Base-by-base conservation (phyloP, 2,113 vertebrate genomes). In the Pitta sordida region DNA sequence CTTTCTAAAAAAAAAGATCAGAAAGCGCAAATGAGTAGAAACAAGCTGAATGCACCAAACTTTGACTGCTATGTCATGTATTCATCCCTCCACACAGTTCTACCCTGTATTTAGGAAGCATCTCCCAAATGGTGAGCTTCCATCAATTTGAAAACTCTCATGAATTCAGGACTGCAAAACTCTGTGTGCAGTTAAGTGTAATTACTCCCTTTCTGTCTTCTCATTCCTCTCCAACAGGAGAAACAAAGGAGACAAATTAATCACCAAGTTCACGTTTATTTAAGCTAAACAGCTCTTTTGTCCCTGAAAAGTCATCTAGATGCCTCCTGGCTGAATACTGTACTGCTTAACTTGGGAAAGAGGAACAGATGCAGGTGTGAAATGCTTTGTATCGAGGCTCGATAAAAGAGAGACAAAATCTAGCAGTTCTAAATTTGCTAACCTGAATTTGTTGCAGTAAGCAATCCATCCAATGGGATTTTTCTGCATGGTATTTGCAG, bases 241-340 rank as follows among this genome's bases (percentile, higher is more conserved):
- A 63, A 94, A 90, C 34, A 81, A 83, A 88, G 53, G 27, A 81
- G 68, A 71, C 52, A 81, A 91, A 91, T 81, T 90, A 93, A 91
- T 83, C 76, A 90, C 64, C 46, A 92, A 87, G 74, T 80, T 93
- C 58, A 53, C 82, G 53, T 85, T 91, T 80, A 62, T 91, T 94
- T 83, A 62, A 83, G 43, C 10, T 82, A 63, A 90, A 76, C 37
- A 77, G 41, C 36, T 80, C 67, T 69, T 94, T 91, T 87, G 62
- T 90, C n/a, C 49, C 52, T 76, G 59, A 75, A 62, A 22, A 91
- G 43, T 83, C 70, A 79, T 75, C 78, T 79, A n/a, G 36, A 80
- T 88, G 90, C 36, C 48, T 89, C 48, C 71, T 86, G 37, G 41
- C 20, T 89, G 89, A 87, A 73, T 37, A 79, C 9, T 11, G 16